phyloP scores from a whole-genome alignment of 2,797 vertebrate species.

The Cirrhinus mrigala region DNA sequence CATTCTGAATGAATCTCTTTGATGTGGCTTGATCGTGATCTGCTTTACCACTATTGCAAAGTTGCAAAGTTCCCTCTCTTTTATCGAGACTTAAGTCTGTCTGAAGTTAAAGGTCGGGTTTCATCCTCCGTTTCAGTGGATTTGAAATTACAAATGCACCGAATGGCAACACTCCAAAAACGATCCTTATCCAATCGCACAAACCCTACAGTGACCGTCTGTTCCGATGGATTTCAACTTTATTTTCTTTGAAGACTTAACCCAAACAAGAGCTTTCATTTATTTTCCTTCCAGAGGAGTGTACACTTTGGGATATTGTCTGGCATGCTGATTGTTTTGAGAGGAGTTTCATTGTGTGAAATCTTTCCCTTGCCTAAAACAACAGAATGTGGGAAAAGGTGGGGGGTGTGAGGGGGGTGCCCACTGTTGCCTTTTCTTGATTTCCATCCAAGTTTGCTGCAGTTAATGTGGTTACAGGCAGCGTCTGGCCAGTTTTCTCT shows the following conservation, averaged over 20 bases:
- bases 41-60: constrained; percentile 13
- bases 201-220: constrained; percentile 45
- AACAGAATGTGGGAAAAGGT: constrained; percentile 53
- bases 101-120: constrained; percentile 31
- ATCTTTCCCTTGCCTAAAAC: constrained; percentile 58
- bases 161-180: constrained; percentile 46
- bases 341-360: constrained; percentile 64
- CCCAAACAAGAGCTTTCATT: constrained; percentile 79
- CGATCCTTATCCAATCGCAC: constrained; percentile 20
- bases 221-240: constrained; percentile 60
- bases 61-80: constrained; percentile 22
- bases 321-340: constrained; percentile 73
- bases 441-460: constrained; percentile 49
- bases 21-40: constrained; percentile 20
- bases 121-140: constrained; percentile 37
- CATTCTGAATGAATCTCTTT: background rate
- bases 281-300: constrained; percentile 77
- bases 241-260: constrained; percentile 74
- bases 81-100: constrained; percentile 7
- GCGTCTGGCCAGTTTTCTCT: constrained; percentile 22
- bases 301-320: constrained; percentile 78
- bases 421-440: constrained; percentile 49
- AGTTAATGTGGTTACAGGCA: constrained; percentile 34
- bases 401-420: background rate
- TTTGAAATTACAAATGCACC: constrained; percentile 45